phyloP scores from a whole-genome alignment of 2,888 invertebrate species.

The Catocala nupta region DNA sequence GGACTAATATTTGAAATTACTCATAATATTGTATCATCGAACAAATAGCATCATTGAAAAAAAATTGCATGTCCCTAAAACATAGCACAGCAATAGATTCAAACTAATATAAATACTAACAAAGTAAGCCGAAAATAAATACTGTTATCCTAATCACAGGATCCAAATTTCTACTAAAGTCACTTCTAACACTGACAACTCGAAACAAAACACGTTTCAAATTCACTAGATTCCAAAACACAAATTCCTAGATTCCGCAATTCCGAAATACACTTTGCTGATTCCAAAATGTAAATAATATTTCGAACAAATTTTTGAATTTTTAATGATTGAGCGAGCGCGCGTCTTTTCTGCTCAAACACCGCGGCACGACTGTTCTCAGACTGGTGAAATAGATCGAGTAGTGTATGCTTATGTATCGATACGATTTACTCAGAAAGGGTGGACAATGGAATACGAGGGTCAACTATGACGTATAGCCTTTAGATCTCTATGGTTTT shows the following conservation, averaged over 20 bases:
- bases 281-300: constrained; percentile 4
- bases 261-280: neutral
- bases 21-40: constrained; percentile 16
- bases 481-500: constrained; percentile 25
- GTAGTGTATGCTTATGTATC: constrained; percentile 26
- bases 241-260: constrained; percentile 11
- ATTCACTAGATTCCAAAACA: constrained; percentile 4
- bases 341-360: constrained; percentile 17
- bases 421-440: constrained; percentile 28
- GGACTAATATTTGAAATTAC: constrained; percentile 9
- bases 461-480: constrained; percentile 43
- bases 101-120: constrained; percentile 32
- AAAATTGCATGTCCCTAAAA: constrained; percentile 15
- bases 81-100: constrained; percentile 17
- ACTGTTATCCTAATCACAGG: constrained; percentile 23
- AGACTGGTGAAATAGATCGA: constrained; percentile 17
- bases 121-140: constrained; percentile 35
- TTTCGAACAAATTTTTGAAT: neutral
- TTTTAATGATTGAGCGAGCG: neutral
- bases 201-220: neutral
- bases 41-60: neutral
- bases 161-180: constrained; percentile 6
- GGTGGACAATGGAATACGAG: constrained; percentile 37
- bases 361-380: constrained; percentile 29
- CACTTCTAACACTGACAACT: neutral